These are phyloP conservation scores for Cephus pulcher DNA, from an alignment of 2,888 invertebrate genomes.

Conservation along the genomic window DNA sequence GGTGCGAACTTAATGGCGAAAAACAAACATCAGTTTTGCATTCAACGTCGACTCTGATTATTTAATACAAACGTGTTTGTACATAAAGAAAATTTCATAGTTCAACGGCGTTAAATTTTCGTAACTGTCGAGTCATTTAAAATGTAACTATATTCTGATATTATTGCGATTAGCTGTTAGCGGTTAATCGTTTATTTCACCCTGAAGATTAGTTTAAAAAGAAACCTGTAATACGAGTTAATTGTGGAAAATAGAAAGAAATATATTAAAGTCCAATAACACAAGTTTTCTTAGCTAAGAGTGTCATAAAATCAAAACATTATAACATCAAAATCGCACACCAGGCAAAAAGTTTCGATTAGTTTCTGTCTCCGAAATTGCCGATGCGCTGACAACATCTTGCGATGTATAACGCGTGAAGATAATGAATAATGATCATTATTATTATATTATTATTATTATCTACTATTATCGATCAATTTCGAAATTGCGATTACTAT, in stretches of 20 bases:
- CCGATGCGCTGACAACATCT: slow-evolving; percentile 43
- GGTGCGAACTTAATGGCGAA: neutral
- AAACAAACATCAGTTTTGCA: neutral
- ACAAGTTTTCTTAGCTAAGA: neutral
- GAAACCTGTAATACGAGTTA: neutral
- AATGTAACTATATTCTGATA: neutral
- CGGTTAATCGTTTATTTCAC: neutral
- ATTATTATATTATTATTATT: slow-evolving; percentile 37
- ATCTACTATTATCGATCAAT: slow-evolving; percentile 12
- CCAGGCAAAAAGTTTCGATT: slow-evolving; percentile 28
- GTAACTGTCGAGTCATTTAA: neutral
- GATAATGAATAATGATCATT: slow-evolving; percentile 40
- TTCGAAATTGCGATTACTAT: slow-evolving; percentile 44
- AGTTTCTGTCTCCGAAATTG: slow-evolving; percentile 54
- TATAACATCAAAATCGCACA: neutral
- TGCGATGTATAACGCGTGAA: slow-evolving; percentile 44
- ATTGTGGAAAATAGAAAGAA: neutral
- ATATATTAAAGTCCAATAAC: slow-evolving; percentile 7
- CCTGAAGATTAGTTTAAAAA: neutral
- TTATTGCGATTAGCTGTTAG: neutral
- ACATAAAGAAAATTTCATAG: neutral
- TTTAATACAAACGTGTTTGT: neutral
- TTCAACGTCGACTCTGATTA: neutral
- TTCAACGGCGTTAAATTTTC: neutral
- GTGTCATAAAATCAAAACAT: neutral